Evolutionary conservation across 1,140 invertebrate genomes (phyloP).

Genomic region (Trialeurodes vaporariorum): DNA sequence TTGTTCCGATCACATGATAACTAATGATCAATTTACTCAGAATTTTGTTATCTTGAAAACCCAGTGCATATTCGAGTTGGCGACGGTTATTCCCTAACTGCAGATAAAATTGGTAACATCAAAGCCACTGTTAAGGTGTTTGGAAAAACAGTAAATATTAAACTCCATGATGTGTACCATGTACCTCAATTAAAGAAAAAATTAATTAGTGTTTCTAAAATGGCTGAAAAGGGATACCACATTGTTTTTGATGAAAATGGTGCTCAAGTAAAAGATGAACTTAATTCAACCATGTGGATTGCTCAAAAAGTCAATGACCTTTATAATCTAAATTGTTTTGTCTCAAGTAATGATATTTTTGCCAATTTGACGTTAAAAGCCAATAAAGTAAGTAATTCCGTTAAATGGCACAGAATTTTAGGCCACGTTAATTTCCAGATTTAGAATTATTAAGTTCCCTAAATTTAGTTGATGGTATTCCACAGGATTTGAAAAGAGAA

Average conservation of each 20-base stretch:
- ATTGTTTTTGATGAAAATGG: constrained; percentile 17
- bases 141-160: constrained; percentile 14
- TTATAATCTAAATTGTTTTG: constrained; percentile 3
- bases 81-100: constrained; percentile 13
- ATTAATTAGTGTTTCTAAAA: too few relatives aligned
- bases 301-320: neutral
- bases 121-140: constrained; percentile 18
- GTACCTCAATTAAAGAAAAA: constrained; percentile 15
- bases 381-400: too few relatives aligned
- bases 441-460: constrained; percentile 19
- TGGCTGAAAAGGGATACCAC: too few relatives aligned
- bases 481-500: neutral
- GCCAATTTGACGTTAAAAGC: too few relatives aligned
- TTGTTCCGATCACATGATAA: constrained; percentile 22
- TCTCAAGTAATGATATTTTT: neutral
- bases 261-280: neutral
- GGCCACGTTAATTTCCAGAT: constrained; percentile 21
- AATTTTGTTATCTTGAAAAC: constrained; percentile 17
- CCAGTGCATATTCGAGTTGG: constrained; percentile 21
- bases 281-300: neutral
- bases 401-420: constrained; percentile 14
- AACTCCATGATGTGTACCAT: constrained; percentile 19
- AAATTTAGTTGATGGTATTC: constrained; percentile 3
- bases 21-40: constrained; percentile 14
- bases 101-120: constrained; percentile 18